Evolutionary conservation across 2,113 vertebrate species (phyloP).

Genomic region (Benitochromis conjunctus): DNA sequence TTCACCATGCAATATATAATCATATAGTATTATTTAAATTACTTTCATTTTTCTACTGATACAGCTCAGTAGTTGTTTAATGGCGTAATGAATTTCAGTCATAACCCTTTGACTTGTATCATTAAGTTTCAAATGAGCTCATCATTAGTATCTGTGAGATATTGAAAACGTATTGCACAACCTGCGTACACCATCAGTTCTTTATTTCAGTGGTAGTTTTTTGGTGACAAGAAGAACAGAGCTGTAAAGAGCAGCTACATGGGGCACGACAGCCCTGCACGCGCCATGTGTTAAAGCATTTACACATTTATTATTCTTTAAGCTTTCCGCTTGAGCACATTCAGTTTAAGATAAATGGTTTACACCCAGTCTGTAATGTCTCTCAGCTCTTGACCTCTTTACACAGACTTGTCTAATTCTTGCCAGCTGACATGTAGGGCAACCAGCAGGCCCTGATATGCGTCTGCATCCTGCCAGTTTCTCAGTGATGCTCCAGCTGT

Average conservation of each 20-base stretch:
- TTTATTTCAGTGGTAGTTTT: neutral
- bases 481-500: neutral
- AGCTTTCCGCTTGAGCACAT: neutral
- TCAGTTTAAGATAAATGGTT: neutral
- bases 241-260: neutral
- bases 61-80: constrained; percentile 1
- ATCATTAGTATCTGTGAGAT: neutral
- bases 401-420: neutral
- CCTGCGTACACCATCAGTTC: neutral
- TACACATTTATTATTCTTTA: neutral
- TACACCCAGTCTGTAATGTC: neutral
- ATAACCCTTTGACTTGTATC: neutral
- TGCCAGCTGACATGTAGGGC: neutral
- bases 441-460: neutral
- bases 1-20: neutral
- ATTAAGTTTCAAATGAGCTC: constrained; percentile 16
- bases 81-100: neutral
- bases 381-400: neutral
- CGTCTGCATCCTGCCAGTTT: neutral
- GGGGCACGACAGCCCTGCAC: neutral
- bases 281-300: neutral
- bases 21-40: neutral
- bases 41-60: neutral
- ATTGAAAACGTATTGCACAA: neutral
- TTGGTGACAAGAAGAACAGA: neutral